These are phyloP conservation scores for Drosophila borealis DNA, from an alignment of 2,888 invertebrate genomes.

Conservation along the genomic window DNA sequence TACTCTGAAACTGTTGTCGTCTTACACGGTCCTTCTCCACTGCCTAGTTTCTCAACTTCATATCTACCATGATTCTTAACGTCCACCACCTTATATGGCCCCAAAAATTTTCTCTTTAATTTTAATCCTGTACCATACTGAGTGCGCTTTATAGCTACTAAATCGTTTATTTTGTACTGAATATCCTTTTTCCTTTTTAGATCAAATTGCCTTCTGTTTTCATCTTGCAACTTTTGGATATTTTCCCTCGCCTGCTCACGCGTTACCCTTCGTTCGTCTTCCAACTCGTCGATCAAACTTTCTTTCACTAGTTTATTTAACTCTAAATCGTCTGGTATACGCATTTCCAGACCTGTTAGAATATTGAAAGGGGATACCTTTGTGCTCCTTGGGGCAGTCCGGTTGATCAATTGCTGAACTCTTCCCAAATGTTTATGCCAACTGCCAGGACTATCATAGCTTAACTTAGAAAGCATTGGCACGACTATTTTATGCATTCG, in stretches of 20 bases:
- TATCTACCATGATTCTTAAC: conserved; percentile 8
- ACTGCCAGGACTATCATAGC: too few relatives aligned
- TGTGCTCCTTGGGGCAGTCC: too few relatives aligned
- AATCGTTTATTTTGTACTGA: background rate
- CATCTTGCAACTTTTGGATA: too few relatives aligned
- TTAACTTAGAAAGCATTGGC: too few relatives aligned
- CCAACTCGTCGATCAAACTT: background rate
- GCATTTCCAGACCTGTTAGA: background rate
- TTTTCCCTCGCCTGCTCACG: too few relatives aligned
- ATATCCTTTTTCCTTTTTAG: too few relatives aligned
- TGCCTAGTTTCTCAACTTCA: conserved; percentile 8
- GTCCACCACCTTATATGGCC: background rate
- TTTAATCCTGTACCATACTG: background rate
- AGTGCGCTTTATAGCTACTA: background rate
- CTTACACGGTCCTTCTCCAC: conserved; percentile 5
- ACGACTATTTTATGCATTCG: too few relatives aligned
- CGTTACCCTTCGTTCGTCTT: background rate
- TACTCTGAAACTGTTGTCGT: conserved; percentile 4
- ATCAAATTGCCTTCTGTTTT: too few relatives aligned
- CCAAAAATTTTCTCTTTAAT: background rate
- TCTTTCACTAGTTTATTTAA: background rate
- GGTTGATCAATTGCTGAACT: too few relatives aligned
- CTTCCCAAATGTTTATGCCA: too few relatives aligned
- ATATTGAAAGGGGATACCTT: background rate
- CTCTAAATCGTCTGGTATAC: background rate